Evolutionary conservation across 2,113 vertebrate genomes (phyloP).

Genomic region (Nothoprocta pentlandii): DNA sequence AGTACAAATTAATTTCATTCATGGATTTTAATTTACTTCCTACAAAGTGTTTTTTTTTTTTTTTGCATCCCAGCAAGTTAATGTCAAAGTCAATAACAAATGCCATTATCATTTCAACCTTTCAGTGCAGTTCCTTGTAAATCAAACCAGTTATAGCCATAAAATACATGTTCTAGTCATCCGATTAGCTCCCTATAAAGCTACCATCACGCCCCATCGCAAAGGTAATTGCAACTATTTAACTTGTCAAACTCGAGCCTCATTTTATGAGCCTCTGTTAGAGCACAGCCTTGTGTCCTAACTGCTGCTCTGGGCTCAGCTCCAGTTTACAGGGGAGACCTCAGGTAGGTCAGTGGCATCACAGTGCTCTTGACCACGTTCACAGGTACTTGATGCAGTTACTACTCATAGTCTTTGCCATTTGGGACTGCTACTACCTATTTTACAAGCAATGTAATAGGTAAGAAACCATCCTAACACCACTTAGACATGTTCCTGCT

Average conservation of each 20-base stretch:
- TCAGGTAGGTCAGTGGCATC: fast-evolving
- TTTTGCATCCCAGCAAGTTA: constrained; percentile 19
- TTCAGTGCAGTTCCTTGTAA: background rate
- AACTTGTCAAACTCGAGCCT: background rate
- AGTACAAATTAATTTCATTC: constrained; percentile 30
- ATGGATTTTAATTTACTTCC: constrained; percentile 54
- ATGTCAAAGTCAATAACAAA: background rate
- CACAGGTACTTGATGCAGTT: fast-evolving
- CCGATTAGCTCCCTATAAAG: background rate
- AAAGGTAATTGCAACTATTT: background rate
- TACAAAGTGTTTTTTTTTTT: background rate
- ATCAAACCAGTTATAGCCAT: background rate
- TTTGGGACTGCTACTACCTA: background rate
- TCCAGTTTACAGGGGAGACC: fast-evolving
- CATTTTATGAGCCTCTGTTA: background rate
- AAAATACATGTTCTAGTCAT: background rate
- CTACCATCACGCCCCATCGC: background rate
- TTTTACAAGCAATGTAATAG: background rate
- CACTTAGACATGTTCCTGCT: background rate
- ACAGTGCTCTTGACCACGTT: background rate
- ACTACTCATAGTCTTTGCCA: background rate
- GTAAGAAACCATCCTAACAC: background rate
- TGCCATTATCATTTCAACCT: background rate
- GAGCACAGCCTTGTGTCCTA: background rate
- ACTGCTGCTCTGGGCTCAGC: fast-evolving